Evolutionary conservation across 2,888 invertebrate species (phyloP), one percentile per base, ranked within the genome.

Genomic region (Ferdinandea cuprea): DNA sequence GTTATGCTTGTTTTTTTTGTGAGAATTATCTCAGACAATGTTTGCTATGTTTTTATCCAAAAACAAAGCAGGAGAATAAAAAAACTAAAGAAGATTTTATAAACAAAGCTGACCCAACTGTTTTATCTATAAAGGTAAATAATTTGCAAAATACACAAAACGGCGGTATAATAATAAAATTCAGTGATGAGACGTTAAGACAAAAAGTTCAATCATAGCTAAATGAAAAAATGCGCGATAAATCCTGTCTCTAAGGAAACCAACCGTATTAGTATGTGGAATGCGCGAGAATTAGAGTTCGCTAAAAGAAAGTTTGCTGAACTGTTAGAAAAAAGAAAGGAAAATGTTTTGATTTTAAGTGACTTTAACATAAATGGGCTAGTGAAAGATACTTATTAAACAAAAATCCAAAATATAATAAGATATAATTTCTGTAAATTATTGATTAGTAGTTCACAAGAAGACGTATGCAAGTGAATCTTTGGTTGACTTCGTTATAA

Each of bases 201-300:
- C 9, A 37, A 37, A 56, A 56, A 37, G 37, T 37, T 19, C n/a
- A 56, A 56, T 37, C 37, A 6, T 5, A 37, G 11, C 6, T 54
- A 11, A 8, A 11, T 9, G 6, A 19, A 37, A 35, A 56, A 37
- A 56, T 37, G 37, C 3, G 13, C 7, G 56, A 56, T 19, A 19
- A 54, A 17, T 54, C 19, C 54, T n/a, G 11, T 11, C 17, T 9
- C 19, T 54, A 54, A 35, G 19, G 19, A 56, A 56, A 7, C 21
- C 37, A 6, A 56, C 56, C 6, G 21, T 19, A n/a, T 56, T 56
- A 21, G 56, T 56, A 21, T 37, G 56, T n/a, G 56, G 56, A n/a
- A 35, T 54, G 52, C 6, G 32, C 13, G 32, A 52, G 15, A 15
- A 17, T 52, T 52, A 6, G 13, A 50, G n/a, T 28, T 48, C 48